These are phyloP conservation scores for Synanthedon vespiformis DNA, from an alignment of 2,888 invertebrate genomes.

Conservation along the genomic window DNA sequence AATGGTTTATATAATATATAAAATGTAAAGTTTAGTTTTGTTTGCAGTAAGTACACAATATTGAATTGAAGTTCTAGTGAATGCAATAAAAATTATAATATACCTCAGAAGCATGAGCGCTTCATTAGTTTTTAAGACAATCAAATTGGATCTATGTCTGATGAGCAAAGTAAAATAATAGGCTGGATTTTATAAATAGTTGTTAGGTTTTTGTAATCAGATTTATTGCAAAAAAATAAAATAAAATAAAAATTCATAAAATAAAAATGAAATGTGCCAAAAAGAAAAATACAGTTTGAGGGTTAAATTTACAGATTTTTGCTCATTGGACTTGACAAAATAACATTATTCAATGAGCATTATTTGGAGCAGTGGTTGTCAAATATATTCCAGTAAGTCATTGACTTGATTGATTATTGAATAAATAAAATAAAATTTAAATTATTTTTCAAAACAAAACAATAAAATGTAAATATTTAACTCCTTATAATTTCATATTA, in stretches of 20 bases:
- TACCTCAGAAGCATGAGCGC: slow-evolving; percentile 59
- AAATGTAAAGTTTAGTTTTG: slow-evolving; percentile 27
- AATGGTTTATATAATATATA: slow-evolving; percentile 29
- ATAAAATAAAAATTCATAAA: slow-evolving; percentile 14
- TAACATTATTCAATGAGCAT: slow-evolving; percentile 1
- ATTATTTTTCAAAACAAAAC: too few relatives aligned
- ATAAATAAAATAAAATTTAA: too few relatives aligned
- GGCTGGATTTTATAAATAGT: background rate
- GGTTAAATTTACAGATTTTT: slow-evolving; percentile 8
- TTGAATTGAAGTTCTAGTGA: slow-evolving; percentile 24
- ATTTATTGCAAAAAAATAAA: background rate
- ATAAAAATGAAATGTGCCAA: slow-evolving; percentile 50
- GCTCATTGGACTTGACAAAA: slow-evolving; percentile 18
- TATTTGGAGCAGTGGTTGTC: background rate
- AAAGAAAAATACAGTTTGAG: slow-evolving; percentile 12
- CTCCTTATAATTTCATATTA: too few relatives aligned
- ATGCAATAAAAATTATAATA: slow-evolving; percentile 37
- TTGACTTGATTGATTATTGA: too few relatives aligned
- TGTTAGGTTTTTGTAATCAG: background rate
- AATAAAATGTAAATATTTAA: too few relatives aligned
- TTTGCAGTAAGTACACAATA: slow-evolving; percentile 28
- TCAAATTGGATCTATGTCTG: slow-evolving; percentile 33
- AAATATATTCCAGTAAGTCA: too few relatives aligned
- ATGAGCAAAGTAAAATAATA: slow-evolving; percentile 20
- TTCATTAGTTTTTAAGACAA: slow-evolving; percentile 50